phyloP scores from a whole-genome alignment of 1,140 invertebrate genomes.

The Drosophila neocordata region DNA sequence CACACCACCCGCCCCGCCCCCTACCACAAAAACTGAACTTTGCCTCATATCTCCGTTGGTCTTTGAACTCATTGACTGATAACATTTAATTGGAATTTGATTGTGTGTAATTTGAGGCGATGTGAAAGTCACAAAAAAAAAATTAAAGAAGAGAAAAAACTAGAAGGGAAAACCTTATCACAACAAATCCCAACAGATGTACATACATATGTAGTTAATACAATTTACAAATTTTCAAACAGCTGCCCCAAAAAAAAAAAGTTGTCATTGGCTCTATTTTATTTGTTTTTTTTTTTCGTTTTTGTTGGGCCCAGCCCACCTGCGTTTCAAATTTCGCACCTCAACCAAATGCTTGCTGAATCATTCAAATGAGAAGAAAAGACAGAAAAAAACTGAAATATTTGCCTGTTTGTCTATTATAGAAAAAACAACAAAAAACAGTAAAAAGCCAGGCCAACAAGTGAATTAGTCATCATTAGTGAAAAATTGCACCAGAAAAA shows the following conservation, averaged over 20 bases:
- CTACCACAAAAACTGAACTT: constrained; percentile 23
- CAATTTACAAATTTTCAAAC: constrained; percentile 4
- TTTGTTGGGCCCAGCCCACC: constrained; percentile 30
- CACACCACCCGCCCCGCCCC: not conserved
- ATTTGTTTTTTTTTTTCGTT: not conserved
- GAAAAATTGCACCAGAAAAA: constrained; percentile 67
- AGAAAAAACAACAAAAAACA: not conserved
- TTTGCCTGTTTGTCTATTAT: constrained; percentile 8
- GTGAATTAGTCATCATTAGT: constrained; percentile 73
- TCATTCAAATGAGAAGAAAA: constrained; percentile 47
- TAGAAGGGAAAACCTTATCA: not conserved
- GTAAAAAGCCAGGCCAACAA: constrained; percentile 21
- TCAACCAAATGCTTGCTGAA: constrained; percentile 48
- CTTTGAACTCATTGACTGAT: constrained; percentile 46
- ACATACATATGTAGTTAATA: constrained; percentile 7
- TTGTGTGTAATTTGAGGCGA: constrained; percentile 50
- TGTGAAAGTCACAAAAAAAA: constrained; percentile 38
- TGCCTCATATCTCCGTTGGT: constrained; percentile 15
- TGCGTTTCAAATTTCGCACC: constrained; percentile 60
- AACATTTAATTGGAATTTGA: constrained; percentile 71
- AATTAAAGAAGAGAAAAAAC: not conserved
- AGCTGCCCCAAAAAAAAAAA: constrained; percentile 33
- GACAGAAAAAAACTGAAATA: constrained; percentile 1
- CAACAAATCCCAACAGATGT: constrained; percentile 5
- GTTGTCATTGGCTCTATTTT: not conserved